Conservation (phyloP, 2,113 vertebrate species). For the Hassar affinis region DNA sequence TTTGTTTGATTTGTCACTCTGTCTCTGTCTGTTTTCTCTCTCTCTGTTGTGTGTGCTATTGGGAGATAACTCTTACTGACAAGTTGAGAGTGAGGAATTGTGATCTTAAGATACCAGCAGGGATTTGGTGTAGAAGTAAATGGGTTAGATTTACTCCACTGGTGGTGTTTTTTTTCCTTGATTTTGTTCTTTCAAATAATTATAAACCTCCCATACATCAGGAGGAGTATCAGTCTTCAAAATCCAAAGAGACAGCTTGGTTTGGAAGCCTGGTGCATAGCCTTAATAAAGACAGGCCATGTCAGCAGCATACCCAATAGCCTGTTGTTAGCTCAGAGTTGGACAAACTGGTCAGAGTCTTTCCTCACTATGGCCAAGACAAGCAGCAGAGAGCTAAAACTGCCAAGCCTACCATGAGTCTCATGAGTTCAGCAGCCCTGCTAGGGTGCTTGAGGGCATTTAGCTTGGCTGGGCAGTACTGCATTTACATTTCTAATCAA, state of each 20-base stretch:
- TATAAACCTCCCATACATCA: not conserved
- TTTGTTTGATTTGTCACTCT: constrained; percentile 36
- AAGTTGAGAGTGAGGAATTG: not conserved
- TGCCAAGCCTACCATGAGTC: constrained; percentile 6
- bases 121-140: not conserved
- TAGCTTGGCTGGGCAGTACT: constrained; percentile 19
- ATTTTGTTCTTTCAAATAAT: not conserved
- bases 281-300: constrained; percentile 14
- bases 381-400: constrained; percentile 20
- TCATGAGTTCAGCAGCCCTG: constrained; percentile 17
- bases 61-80: not conserved
- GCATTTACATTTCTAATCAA: constrained; percentile 44
- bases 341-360: constrained; percentile 57
- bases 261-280: not conserved
- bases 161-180: not conserved
- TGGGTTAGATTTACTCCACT: not conserved
- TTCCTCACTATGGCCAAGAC: constrained; percentile 38
- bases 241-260: not conserved
- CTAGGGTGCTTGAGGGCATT: constrained; percentile 25
- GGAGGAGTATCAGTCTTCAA: not conserved
- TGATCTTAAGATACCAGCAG: not conserved
- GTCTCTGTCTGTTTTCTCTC: not conserved
- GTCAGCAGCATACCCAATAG: constrained; percentile 34
- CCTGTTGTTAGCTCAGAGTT: constrained; percentile 63
- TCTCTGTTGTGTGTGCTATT: not conserved